These are phyloP conservation scores for Lottia gigantea DNA, from an alignment of 2,888 invertebrate genomes.

Conservation along the genomic window DNA sequence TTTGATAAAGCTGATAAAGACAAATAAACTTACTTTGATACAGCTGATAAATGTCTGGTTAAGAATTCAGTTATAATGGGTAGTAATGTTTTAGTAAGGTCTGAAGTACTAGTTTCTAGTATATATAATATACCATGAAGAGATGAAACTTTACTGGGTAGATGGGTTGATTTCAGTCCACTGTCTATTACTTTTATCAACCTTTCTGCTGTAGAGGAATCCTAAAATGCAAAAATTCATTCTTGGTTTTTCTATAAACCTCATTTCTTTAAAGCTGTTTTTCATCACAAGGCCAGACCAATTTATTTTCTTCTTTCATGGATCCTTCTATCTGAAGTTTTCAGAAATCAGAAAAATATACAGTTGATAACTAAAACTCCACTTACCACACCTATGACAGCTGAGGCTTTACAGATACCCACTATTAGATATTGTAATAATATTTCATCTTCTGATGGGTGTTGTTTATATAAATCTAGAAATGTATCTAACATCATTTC, in stretches of 20 bases:
- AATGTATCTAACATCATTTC: slow-evolving; percentile 82
- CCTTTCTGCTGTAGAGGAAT: slow-evolving; percentile 73
- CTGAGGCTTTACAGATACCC: slow-evolving; percentile 77
- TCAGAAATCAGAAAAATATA: too few relatives aligned
- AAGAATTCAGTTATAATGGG: slow-evolving; percentile 68
- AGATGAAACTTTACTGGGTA: slow-evolving; percentile 75
- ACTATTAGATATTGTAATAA: slow-evolving; percentile 78
- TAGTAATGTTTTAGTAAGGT: slow-evolving; percentile 61
- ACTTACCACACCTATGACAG: slow-evolving; percentile 74
- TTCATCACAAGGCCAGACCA: too few relatives aligned
- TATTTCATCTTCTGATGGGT: slow-evolving; percentile 81
- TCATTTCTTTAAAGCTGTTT: too few relatives aligned
- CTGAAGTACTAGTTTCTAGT: slow-evolving; percentile 71
- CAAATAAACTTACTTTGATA: slow-evolving; percentile 58
- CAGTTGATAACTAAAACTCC: too few relatives aligned
- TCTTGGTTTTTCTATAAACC: too few relatives aligned
- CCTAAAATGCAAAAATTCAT: slow-evolving; percentile 57
- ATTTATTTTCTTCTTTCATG: too few relatives aligned
- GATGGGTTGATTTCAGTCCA: slow-evolving; percentile 75
- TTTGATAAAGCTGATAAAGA: not conserved
- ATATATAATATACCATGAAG: slow-evolving; percentile 78
- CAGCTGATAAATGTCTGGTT: slow-evolving; percentile 60
- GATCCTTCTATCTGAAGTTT: too few relatives aligned
- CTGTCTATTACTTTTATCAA: slow-evolving; percentile 74
- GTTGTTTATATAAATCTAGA: slow-evolving; percentile 75